Base-by-base conservation (phyloP, 2,888 invertebrate genomes). In the Zonitis immaculata region DNA sequence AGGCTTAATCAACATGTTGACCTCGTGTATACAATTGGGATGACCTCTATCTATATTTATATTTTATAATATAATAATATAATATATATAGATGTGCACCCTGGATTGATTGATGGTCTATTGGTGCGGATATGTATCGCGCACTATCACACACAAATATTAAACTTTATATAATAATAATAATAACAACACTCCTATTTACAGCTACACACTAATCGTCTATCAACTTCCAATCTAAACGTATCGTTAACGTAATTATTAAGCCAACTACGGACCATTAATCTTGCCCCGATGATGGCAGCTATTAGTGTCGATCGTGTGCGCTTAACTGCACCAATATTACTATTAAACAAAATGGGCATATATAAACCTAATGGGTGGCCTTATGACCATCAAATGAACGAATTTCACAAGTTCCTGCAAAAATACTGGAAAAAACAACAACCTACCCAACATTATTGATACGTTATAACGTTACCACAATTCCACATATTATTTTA, bases 1-100 rank as follows among this genome's bases (percentile, higher is more conserved):
- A 56, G 56, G 61, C 58, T 62, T 56, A 63, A 61, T 64, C 60
- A 64, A 59, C 58, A 53, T 52, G 57, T 56, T 62, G 61, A 64
- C 59, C 61, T 51, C 47, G n/a, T n/a, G 18, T 48, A 49, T 56
- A 57, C 62, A 61, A 62, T 60, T 58, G 58, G 60, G 58, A 56
- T 63, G 59, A 63, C 60, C 62, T 35, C 32, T 32, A 6, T 32
- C 16, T 35, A 5, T 35, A 14, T 35, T 16, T 35, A 7, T 16
- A 35, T 35, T n/a, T n/a, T n/a, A n/a, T n/a, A n/a, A n/a, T n/a
- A n/a, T n/a, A n/a, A n/a, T n/a, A n/a, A 35, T 35, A 9, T 6
- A 8, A 18, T 46, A 47, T 46, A 56, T 49, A 52, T 46, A 46
- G 39, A 44, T 52, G 16, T 14, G 9, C 35, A 35, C 35, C 35